These are phyloP conservation scores for Anthopleura sola DNA, from an alignment of 64 coral and sea anemone genomes.

Conservation along the genomic window DNA sequence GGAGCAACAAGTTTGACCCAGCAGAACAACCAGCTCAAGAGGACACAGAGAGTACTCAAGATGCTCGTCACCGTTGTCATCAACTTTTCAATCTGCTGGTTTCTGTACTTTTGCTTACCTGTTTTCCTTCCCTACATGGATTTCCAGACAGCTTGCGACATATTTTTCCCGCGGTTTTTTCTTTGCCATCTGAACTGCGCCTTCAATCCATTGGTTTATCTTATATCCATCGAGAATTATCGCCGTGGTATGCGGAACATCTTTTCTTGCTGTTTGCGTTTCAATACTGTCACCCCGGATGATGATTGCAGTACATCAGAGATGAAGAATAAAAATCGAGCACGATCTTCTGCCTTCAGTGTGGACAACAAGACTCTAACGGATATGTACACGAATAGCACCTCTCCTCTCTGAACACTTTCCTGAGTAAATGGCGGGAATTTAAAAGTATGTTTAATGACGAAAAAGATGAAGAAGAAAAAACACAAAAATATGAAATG, in stretches of 20 bases:
- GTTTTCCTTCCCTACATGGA: background rate
- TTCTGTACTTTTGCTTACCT: conserved; percentile 34
- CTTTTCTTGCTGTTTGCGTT: background rate
- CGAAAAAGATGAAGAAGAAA: too few species aligned
- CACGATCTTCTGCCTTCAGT: background rate
- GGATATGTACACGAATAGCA: background rate
- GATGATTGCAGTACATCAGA: background rate
- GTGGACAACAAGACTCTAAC: background rate
- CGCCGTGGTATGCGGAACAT: background rate
- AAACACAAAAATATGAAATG: background rate
- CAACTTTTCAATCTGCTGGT: conserved; percentile 41
- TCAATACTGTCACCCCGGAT: background rate
- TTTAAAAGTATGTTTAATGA: too few species aligned
- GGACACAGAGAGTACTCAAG: conserved; percentile 33
- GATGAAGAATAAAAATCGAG: background rate
- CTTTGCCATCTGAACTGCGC: conserved; percentile 28
- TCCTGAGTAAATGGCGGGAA: too few species aligned
- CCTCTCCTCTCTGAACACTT: background rate
- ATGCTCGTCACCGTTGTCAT: conserved; percentile 43
- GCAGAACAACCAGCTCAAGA: background rate
- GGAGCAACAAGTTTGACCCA: background rate
- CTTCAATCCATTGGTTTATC: conserved; percentile 40
- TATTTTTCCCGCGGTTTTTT: conserved; percentile 27
- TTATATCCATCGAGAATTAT: conserved; percentile 34
- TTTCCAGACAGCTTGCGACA: conserved; percentile 11